Conservation (phyloP, 2,797 vertebrate genomes). For the Leptoclinus maculatus region DNA sequence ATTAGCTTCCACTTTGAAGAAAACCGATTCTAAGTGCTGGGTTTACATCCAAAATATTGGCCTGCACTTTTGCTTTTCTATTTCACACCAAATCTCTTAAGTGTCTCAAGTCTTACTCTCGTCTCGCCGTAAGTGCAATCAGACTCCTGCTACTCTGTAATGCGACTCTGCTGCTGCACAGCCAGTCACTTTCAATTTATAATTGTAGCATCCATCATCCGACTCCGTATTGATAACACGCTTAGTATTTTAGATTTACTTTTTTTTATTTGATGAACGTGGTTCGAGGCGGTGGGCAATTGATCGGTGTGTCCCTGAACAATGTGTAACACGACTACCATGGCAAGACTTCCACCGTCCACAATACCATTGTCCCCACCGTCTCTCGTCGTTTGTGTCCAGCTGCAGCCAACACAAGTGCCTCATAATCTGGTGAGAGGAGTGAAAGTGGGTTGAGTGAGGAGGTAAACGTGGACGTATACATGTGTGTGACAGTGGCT, state of each 20-base stretch:
- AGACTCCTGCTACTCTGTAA: background rate
- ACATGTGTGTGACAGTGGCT: background rate
- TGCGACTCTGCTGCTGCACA: background rate
- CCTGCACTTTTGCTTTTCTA: background rate
- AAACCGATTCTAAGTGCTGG: background rate
- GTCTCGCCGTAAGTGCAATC: background rate
- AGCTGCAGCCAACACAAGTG: background rate
- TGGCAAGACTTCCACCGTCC: background rate
- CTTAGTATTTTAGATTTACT: background rate
- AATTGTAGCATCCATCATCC: background rate
- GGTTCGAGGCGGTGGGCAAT: background rate
- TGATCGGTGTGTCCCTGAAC: background rate
- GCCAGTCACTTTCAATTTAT: background rate
- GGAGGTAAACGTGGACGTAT: background rate
- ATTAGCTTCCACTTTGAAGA: background rate
- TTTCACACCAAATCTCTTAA: background rate
- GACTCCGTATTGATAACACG: background rate
- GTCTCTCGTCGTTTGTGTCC: background rate
- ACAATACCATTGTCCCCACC: background rate
- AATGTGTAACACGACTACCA: background rate
- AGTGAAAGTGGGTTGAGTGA: background rate
- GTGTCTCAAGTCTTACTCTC: background rate
- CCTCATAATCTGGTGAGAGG: background rate
- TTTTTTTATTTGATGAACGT: background rate
- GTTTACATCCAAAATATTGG: background rate